Conservation (phyloP, 2,888 invertebrate species). For the Chironomus riparius region DNA sequence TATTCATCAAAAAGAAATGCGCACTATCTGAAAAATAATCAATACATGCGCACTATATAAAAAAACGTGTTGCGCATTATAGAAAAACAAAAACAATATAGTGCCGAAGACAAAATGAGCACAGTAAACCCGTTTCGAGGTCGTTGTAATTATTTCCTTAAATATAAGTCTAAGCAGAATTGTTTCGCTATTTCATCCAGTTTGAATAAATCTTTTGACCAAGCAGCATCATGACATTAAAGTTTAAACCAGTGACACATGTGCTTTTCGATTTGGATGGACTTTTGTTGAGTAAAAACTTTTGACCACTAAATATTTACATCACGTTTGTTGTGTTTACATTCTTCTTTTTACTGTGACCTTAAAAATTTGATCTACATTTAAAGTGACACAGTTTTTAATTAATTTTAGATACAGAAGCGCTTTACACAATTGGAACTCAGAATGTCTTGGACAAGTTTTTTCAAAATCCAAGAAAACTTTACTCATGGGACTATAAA, state of each 20-base stretch:
- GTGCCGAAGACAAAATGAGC: background rate
- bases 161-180: background rate
- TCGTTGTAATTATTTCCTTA: too few species aligned
- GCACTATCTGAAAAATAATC: too few species aligned
- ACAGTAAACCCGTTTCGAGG: too few species aligned
- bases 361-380: too few species aligned
- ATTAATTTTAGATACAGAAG: slow-evolving; percentile 61
- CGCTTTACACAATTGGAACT: slow-evolving; percentile 62
- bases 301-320: background rate
- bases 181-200: background rate
- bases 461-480: slow-evolving; percentile 46
- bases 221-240: background rate
- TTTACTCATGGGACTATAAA: slow-evolving; percentile 72
- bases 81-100: background rate
- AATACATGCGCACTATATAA: background rate
- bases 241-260: slow-evolving; percentile 15
- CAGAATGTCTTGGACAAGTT: slow-evolving; percentile 56
- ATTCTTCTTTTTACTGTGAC: too few species aligned
- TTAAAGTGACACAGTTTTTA: background rate
- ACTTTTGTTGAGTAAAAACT: slow-evolving; percentile 4
- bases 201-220: background rate
- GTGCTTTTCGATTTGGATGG: slow-evolving; percentile 28
- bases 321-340: background rate
- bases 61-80: background rate
- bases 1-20: too few species aligned